A percentile compares a stretch with the other conserved stretches of the same genome.
Evolutionary conservation across 2,113 vertebrate genomes (phyloP).

Genomic region (Globicephala melas): DNA sequence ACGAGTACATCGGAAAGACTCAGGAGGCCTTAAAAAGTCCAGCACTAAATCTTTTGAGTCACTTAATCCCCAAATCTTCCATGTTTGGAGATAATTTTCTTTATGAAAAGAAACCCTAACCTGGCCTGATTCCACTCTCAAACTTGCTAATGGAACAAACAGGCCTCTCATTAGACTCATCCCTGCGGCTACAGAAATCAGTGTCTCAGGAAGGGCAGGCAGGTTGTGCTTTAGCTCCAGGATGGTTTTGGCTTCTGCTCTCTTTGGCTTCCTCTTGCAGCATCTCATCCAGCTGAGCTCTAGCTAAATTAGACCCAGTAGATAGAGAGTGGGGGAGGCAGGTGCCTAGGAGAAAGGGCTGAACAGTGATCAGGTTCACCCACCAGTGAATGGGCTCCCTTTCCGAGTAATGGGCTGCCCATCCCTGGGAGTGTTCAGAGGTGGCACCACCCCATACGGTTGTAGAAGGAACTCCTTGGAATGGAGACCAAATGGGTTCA

Average conservation of each 20-base stretch:
- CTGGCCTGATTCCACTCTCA: conserved; percentile 7
- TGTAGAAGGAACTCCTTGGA: not conserved
- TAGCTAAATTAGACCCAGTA: not conserved
- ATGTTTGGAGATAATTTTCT: conserved; percentile 63
- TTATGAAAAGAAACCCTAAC: conserved; percentile 58
- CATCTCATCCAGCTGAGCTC: not conserved
- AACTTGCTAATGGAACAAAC: conserved; percentile 61
- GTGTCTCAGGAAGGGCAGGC: not conserved
- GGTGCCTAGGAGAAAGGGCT: not conserved
- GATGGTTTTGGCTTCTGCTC: not conserved
- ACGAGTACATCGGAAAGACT: conserved; percentile 34
- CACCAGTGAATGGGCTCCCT: not conserved
- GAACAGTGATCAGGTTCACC: not conserved
- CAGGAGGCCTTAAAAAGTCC: conserved; percentile 45
- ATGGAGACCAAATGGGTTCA: conserved; percentile 6
- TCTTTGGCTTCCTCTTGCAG: not conserved
- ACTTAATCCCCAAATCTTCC: conserved; percentile 57
- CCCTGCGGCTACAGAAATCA: conserved; percentile 10
- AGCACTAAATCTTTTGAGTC: conserved; percentile 67
- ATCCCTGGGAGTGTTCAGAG: not conserved
- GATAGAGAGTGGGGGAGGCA: not conserved
- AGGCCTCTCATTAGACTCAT: conserved; percentile 34
- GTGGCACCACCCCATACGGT: not conserved
- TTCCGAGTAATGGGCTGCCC: not conserved
- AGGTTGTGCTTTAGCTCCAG: not conserved